Evolutionary conservation across 2,888 invertebrate genomes (phyloP), one percentile per base, ranked within the genome.

Genomic region (Troglohyphantes excavatus): DNA sequence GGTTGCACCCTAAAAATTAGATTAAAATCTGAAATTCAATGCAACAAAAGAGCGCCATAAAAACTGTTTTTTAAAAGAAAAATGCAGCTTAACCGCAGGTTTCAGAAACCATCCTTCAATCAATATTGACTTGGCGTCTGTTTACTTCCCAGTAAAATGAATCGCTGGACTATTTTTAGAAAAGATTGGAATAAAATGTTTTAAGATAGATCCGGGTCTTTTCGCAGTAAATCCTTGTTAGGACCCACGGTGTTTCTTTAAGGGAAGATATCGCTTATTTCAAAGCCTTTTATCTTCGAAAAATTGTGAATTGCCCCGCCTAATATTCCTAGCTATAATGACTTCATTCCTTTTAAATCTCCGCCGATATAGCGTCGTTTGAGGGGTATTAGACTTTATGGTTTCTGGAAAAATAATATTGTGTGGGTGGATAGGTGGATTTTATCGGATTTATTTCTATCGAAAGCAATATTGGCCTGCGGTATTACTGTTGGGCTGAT

Each of bases 41-140:
- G 59, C 59, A 17, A 65, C 21, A 29, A 29, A 33, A 68, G 21
- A 68, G 6, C 43, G 2, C 17, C 26, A 13, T 19, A 63, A 59
- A 59, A 23, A 13, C n/a, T 46, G n/a, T 68, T 33, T n/a, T n/a
- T n/a, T n/a, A n/a, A n/a, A n/a, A n/a, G n/a, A 46, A 53, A 82
- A 82, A 17, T 17, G n/a, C 29, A 63, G 59, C 68, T 53, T 59
- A 70, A 70, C 81, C 81, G 23, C 81, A 70, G 81, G 53, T 33
- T 70, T 59, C 61, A 26, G 81, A 68, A 82, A 59, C 81, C 81
- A 39, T n/a, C 33, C 39, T 33, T 68, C 81, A 82, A 82, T 82
- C 81, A 82, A 82, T 82, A 82, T 70, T 59, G 70, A 82, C 81
- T 82, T 33, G n/a, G 70, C 61, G 46, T 27, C 53, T 61, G 81